Conservation (phyloP, 2,888 invertebrate genomes). For the Corythucha ciliata region DNA sequence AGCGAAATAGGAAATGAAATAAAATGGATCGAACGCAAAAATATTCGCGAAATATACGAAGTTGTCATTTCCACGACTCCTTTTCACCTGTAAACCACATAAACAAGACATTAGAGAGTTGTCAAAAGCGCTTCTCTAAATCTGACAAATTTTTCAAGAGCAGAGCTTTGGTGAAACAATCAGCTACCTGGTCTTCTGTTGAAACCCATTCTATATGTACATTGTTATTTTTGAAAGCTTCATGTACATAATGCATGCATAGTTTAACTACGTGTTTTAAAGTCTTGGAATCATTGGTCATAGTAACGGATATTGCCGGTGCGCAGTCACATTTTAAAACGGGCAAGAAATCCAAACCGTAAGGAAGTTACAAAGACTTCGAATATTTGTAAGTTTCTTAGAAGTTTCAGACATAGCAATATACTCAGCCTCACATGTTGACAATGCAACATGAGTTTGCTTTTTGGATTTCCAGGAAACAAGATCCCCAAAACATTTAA, state of each 20-base stretch:
- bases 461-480: conserved; percentile 10
- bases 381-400: conserved; percentile 3
- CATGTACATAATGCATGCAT: conserved; percentile 2
- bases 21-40: too few species aligned
- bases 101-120: too few species aligned
- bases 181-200: conserved; percentile 1
- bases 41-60: too few species aligned
- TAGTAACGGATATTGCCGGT: conserved; percentile 8
- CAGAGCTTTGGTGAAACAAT: neutral
- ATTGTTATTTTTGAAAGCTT: neutral
- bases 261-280: too few species aligned
- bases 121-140: too few species aligned
- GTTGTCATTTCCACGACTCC: too few species aligned
- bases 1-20: too few species aligned
- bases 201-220: neutral
- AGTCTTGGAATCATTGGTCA: conserved; percentile 15
- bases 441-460: neutral
- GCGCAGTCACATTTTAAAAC: conserved; percentile 10
- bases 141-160: neutral
- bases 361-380: neutral
- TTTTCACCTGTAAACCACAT: too few species aligned
- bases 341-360: neutral
- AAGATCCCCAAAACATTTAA: neutral
- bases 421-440: conserved; percentile 11
- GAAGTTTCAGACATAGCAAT: conserved; percentile 9